Base-by-base conservation (phyloP, 2,888 invertebrate species). In the Trimorus sp. region DNA sequence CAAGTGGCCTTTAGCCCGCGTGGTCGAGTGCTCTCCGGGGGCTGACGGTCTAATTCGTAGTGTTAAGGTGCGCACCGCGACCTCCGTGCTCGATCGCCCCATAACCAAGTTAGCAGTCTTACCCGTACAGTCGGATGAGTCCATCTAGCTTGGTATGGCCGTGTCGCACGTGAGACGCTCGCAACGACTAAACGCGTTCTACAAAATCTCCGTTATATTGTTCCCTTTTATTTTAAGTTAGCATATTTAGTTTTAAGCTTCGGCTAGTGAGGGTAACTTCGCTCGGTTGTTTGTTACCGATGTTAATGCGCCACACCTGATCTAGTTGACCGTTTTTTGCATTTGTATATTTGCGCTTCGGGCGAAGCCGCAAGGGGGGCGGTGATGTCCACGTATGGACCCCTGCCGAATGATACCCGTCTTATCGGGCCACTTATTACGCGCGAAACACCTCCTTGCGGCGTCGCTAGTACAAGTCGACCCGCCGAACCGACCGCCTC, bases 1-100 rank as follows among this genome's bases (percentile, higher is more conserved):
- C 14, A 51, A 51, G 51, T 51, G 51, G 51, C 51, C 51, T 12
- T 15, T 51, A 15, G 51, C n/a, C 8, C 51, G 51, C 14, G 51
- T 51, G 3, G 7, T 51, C 8, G 7, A 51, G 14, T 51, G 51
- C 14, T 51, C 15, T 14, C n/a, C 14, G 12, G 51, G 51, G 14
- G 26, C 4, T 26, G 26, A 26, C 26, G 26, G 26, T 26, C 26
- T 26, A 3, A 4, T 26, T 26, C 26, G 14, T 15, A 6, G 12
- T 15, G 51, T 51, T 8, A 51, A 7, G 12, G 51, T 51, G n/a
- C 51, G 51, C 14, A 51, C 51, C 15, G 51, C 51, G 14, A 51
- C n/a, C 51, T 51, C 51, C n/a, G 14, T 14, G n/a, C 14, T 14
- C 15, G 51, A 51, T 1, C 12, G 51, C 7, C 51, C 51, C 8